Conservation (phyloP, 2,113 vertebrate species). For the Oryctolagus cuniculus region DNA sequence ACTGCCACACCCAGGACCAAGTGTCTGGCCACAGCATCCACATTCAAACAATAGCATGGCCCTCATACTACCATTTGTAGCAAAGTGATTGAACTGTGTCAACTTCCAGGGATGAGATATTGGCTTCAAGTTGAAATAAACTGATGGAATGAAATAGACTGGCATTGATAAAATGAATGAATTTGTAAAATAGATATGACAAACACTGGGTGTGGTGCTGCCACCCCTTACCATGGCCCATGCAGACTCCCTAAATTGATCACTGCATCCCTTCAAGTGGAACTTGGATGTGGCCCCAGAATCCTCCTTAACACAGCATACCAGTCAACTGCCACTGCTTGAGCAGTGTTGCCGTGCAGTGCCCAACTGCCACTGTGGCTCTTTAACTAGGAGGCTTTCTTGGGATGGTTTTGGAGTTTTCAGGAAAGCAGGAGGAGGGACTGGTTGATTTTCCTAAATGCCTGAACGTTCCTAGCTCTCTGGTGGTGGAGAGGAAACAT, state of each 20-base stretch:
- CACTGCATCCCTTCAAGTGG: neutral
- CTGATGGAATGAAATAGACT: conserved; percentile 22
- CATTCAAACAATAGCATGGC: too few relatives aligned
- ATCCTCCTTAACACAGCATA: neutral
- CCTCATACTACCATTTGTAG: neutral
- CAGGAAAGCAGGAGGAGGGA: neutral
- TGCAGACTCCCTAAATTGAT: neutral
- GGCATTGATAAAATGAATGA: neutral
- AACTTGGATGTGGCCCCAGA: neutral
- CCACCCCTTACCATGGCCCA: fast-evolving
- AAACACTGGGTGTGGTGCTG: neutral
- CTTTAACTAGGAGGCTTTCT: neutral
- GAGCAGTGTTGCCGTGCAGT: neutral
- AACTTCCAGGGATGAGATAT: neutral
- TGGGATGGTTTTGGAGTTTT: neutral
- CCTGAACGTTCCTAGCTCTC: conserved; percentile 36
- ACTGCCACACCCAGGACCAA: too few relatives aligned
- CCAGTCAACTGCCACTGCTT: neutral
- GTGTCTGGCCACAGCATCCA: too few relatives aligned
- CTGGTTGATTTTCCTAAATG: neutral
- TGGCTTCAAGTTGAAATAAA: conserved; percentile 33
- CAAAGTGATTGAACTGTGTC: neutral
- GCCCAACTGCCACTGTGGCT: neutral
- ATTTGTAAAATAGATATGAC: neutral
- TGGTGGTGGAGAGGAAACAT: neutral